Conservation (phyloP, 2,888 invertebrate genomes). For the Agrochola lota region DNA sequence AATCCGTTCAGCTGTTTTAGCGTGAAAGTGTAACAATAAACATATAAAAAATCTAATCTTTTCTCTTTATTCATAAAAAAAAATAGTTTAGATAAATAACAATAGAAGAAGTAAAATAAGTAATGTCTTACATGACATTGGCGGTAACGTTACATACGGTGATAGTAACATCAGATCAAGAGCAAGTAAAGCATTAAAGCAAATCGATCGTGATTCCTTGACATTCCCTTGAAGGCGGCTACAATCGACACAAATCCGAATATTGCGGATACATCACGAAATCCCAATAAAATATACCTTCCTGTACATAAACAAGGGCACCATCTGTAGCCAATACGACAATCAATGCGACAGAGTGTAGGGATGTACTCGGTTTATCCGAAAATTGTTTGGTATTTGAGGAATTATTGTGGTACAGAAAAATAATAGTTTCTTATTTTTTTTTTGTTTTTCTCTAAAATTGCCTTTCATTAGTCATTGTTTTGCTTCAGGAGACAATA, state of each 20-base stretch:
- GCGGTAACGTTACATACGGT: background rate
- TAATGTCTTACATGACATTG: background rate
- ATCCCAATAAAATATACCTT: slow-evolving; percentile 82
- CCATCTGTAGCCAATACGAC: slow-evolving; percentile 73
- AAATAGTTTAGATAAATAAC: too few relatives aligned
- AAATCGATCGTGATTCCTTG: slow-evolving; percentile 67
- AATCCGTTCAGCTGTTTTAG: too few relatives aligned
- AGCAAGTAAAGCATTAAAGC: slow-evolving; percentile 56
- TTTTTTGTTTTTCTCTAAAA: background rate
- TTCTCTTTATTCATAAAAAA: too few relatives aligned
- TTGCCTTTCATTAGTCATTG: background rate
- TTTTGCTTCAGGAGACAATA: background rate
- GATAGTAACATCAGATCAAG: slow-evolving; percentile 29
- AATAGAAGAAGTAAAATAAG: background rate
- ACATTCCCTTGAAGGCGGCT: slow-evolving; percentile 69
- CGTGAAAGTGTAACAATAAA: too few relatives aligned
- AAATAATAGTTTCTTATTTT: background rate
- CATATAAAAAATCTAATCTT: too few relatives aligned
- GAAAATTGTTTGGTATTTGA: background rate
- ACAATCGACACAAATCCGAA: slow-evolving; percentile 76
- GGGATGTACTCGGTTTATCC: slow-evolving; percentile 56
- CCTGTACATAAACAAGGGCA: slow-evolving; percentile 80
- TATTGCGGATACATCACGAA: slow-evolving; percentile 81
- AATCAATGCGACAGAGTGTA: slow-evolving; percentile 71
- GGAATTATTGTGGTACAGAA: background rate